Evolutionary conservation across 2,888 invertebrate species (phyloP).

Genomic region (Pristionchus mayeri): DNA sequence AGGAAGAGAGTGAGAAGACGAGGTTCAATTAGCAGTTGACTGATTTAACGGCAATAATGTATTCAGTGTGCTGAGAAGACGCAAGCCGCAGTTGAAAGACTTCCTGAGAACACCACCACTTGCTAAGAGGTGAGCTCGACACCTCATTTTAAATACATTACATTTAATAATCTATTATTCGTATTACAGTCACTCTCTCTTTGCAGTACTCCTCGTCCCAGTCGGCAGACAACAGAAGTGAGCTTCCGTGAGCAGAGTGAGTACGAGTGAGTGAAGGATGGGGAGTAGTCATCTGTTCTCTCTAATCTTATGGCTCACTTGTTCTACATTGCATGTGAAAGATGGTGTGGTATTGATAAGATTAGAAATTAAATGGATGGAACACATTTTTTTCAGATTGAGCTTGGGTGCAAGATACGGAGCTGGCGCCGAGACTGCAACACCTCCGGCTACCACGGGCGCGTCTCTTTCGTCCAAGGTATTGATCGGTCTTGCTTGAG

Average conservation of each 20-base stretch:
- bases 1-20: neutral
- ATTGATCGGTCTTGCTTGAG: neutral
- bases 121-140: neutral
- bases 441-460: neutral
- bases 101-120: neutral
- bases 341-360: too few relatives aligned
- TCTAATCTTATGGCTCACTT: too few relatives aligned
- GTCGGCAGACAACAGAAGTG: neutral
- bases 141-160: neutral
- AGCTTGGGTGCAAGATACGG: neutral
- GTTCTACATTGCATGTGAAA: too few relatives aligned
- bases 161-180: neutral
- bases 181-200: neutral
- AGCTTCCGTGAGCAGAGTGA: slow-evolving; percentile 10
- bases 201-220: neutral
- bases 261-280: slow-evolving; percentile 25
- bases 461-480: neutral
- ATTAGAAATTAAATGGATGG: too few relatives aligned
- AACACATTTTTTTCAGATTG: neutral
- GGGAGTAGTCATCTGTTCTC: too few relatives aligned
- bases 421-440: neutral
- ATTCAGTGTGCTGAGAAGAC: neutral
- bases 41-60: neutral
- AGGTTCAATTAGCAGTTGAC: neutral
- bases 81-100: neutral